Evolutionary conservation across 2,113 vertebrate genomes (phyloP).

Genomic region (Castor canadensis): DNA sequence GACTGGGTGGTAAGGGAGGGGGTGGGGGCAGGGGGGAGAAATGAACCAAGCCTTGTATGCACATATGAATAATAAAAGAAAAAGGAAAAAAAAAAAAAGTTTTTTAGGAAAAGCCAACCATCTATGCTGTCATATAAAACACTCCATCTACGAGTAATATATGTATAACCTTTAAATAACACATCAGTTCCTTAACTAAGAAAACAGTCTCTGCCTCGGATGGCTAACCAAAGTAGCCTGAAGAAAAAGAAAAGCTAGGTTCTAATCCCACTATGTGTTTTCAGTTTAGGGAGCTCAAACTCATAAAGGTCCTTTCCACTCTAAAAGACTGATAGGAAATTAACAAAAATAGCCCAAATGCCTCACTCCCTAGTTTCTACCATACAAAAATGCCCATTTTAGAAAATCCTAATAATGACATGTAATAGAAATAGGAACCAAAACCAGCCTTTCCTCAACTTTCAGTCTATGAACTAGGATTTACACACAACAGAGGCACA

Average conservation of each 20-base stretch:
- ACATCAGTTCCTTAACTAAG: neutral
- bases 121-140: neutral
- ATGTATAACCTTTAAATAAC: neutral
- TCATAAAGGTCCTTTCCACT: neutral
- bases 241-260: neutral
- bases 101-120: neutral
- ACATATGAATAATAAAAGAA: too few species aligned
- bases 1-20: too few species aligned
- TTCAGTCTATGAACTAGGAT: neutral
- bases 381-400: neutral
- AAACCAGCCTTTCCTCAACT: neutral
- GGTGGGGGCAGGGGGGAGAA: too few species aligned
- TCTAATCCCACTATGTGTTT: neutral
- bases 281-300: neutral
- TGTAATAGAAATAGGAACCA: neutral
- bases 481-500: neutral
- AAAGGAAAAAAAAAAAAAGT: too few species aligned
- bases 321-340: conserved; percentile 18
- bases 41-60: too few species aligned
- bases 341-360: neutral
- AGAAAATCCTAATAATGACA: neutral
- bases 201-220: neutral
- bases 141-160: neutral
- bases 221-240: neutral
- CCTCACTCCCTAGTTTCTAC: conserved; percentile 17